phyloP scores from a whole-genome alignment of 2,888 invertebrate genomes.

The Aquatica leii region DNA sequence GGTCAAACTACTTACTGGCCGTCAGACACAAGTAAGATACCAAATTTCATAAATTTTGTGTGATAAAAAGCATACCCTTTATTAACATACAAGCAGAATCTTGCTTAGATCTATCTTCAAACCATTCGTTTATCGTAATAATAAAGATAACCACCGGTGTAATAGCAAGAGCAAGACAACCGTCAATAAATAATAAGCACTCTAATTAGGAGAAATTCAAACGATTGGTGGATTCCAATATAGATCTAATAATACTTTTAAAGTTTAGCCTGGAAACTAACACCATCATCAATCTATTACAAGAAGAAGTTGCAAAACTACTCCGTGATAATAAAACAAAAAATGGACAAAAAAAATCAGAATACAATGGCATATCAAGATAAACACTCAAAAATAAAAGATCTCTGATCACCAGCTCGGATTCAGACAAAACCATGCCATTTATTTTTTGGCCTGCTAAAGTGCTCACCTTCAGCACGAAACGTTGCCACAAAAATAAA shows the following conservation, averaged over 20 bases:
- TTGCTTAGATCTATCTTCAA: no score
- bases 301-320: conserved; percentile 6
- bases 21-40: conserved; percentile 1
- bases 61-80: no score
- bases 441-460: no score
- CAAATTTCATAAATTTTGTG: no score
- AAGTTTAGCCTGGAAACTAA: not conserved
- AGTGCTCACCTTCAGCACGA: no score
- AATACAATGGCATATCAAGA: conserved; percentile 11
- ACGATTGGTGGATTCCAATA: not conserved
- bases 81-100: no score
- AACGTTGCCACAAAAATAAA: no score
- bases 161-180: not conserved
- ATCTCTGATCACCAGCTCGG: not conserved
- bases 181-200: not conserved
- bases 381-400: not conserved
- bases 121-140: not conserved
- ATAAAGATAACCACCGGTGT: not conserved
- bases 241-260: conserved; percentile 6
- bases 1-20: conserved; percentile 8
- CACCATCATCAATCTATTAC: conserved; percentile 2
- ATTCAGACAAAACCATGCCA: not conserved
- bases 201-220: conserved; percentile 15
- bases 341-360: conserved; percentile 13
- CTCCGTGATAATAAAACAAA: no score